Evolutionary conservation across 2,113 vertebrate genomes (phyloP), one percentile per base, ranked within the genome.

Genomic region (Mola mola): DNA sequence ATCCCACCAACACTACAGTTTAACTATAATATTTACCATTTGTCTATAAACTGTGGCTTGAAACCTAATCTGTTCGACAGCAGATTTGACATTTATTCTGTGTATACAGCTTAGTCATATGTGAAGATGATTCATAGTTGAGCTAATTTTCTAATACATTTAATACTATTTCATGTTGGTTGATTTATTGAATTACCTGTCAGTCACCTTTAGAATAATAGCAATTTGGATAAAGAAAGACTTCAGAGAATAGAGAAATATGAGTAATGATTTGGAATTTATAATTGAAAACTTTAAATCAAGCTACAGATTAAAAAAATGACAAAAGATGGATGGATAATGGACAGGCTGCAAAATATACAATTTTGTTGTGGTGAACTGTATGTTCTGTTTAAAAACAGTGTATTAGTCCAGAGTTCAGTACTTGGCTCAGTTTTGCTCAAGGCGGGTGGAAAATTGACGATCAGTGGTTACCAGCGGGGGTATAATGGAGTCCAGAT

Each of bases 401-500:
- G 43, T 19, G 58, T 42, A 55, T 77, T 44, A 37, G 37, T 52
- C 16, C 37, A 37, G 73, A 58, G 68, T 29, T 63, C 13, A 56
- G 33, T 13, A 21, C 55, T 75, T 59, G 60, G 49, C 64, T 46
- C 41, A 0, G 25, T 62, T 71, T 5, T 24, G 43, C 57, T 64
- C 62, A 70, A 64, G 51, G 81, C 67, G 66, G 75, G 46, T 58
- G 50, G 66, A 8, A 29, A 52, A 56, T 49, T 38, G 68, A 74
- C 74, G 75, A 88, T 88, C 79, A 84, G 89, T 84, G 79, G 65
- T 65, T 59, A 74, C 74, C 82, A 83, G 62, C 72, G 5, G 57
- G n/a, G 59, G 72, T 72, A 73, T 83, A 85, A 87, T 73, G 72
- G 65, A 83, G 81, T 75, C 75, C 82, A 85, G 87, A 86, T 87